These are phyloP conservation scores for Rhagium mordax DNA, from an alignment of 2,888 invertebrate species.

Conservation along the genomic window DNA sequence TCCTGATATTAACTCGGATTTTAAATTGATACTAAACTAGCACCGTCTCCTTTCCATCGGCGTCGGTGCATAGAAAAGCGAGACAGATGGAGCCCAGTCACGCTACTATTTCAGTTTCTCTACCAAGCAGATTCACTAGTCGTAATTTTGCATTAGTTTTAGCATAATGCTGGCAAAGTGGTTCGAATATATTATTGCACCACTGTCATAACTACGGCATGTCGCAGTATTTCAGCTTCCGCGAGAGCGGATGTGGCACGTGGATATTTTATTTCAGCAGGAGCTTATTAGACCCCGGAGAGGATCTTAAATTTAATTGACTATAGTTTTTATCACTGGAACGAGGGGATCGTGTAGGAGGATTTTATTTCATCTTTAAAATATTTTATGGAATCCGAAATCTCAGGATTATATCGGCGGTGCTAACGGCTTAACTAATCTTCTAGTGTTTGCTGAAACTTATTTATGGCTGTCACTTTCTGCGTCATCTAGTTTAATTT, in stretches of 20 bases:
- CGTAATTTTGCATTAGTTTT: conserved; percentile 61
- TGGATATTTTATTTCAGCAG: background rate
- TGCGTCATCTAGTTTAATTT: too few relatives aligned
- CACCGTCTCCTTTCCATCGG: conserved; percentile 7
- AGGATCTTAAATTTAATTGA: background rate
- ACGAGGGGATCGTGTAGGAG: background rate
- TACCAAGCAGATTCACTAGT: conserved; percentile 37
- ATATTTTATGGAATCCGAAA: background rate
- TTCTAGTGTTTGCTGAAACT: too few relatives aligned
- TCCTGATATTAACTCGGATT: conserved; percentile 42
- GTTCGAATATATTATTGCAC: conserved; percentile 50
- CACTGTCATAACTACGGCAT: conserved; percentile 56
- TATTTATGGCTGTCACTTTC: too few relatives aligned
- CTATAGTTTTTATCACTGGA: background rate
- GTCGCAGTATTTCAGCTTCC: conserved; percentile 56
- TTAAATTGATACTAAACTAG: conserved; percentile 30
- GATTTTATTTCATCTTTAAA: background rate
- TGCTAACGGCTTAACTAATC: background rate
- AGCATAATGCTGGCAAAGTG: conserved; percentile 55
- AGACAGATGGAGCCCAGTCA: background rate
- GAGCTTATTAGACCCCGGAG: background rate
- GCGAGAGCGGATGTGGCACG: conserved; percentile 3
- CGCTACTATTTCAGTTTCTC: conserved; percentile 19
- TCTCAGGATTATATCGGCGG: background rate
- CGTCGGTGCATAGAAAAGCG: background rate